Percentiles rank a stretch among this genome's conserved stretches.
Evolutionary conservation across 2,888 invertebrate genomes (phyloP).

Genomic region (Eugnorisma glareosa): DNA sequence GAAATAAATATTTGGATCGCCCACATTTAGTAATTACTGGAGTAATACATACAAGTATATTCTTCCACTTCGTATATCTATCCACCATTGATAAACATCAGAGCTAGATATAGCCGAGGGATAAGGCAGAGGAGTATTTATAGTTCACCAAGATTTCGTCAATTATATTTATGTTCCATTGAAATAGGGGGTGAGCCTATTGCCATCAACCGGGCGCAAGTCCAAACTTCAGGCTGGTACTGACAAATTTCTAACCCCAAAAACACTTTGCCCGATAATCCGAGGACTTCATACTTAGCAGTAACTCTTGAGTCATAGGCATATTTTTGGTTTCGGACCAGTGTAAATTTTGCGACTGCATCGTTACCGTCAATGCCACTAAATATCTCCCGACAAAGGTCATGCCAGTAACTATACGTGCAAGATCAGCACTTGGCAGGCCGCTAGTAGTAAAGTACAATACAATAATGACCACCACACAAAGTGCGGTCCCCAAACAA

Average conservation of each 20-base stretch:
- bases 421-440: conserved; percentile 31
- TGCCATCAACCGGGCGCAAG: neutral
- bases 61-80: neutral
- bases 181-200: neutral
- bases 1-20: neutral
- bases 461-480: conserved; percentile 8
- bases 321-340: neutral
- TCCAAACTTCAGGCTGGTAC: neutral
- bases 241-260: neutral
- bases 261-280: neutral
- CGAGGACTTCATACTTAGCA: neutral
- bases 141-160: neutral
- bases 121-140: neutral
- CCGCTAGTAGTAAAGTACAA: neutral
- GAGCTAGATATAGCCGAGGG: neutral
- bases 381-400: conserved; percentile 1
- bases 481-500: conserved; percentile 36
- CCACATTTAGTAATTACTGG: neutral
- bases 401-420: neutral
- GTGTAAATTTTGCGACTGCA: neutral
- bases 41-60: neutral
- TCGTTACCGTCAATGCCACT: neutral
- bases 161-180: neutral
- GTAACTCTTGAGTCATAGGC: neutral
- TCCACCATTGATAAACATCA: neutral